Conservation (phyloP, 92 coral and sea anemone genomes). For the Paragorgia papillata region DNA sequence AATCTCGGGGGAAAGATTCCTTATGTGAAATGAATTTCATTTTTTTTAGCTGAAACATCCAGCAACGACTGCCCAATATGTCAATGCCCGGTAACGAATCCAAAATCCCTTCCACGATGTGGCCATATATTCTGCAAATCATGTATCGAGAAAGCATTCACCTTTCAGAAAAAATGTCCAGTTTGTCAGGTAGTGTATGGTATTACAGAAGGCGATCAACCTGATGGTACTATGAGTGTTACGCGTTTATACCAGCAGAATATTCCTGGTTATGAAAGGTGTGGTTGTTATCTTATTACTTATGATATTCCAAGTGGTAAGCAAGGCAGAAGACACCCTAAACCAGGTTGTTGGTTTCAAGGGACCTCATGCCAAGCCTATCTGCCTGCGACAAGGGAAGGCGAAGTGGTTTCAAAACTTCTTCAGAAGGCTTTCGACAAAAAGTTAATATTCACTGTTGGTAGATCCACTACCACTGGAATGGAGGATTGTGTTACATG, state of each 20-base stretch:
- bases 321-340: constrained; percentile 69
- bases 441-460: constrained; percentile 71
- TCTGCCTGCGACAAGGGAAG: constrained; percentile 58
- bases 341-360: constrained; percentile 62
- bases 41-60: not conserved
- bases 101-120: constrained; percentile 55
- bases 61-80: constrained; percentile 62
- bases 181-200: constrained; percentile 68
- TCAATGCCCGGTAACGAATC: constrained; percentile 49
- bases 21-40: no score
- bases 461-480: constrained; percentile 61
- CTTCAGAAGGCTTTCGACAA: constrained; percentile 78
- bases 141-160: constrained; percentile 63
- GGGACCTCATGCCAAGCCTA: constrained; percentile 69
- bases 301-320: constrained; percentile 44
- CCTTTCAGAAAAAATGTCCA: constrained; percentile 60
- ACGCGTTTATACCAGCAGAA: not conserved
- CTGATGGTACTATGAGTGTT: constrained; percentile 65
- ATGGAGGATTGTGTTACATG: constrained; percentile 66
- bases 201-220: constrained; percentile 66
- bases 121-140: constrained; percentile 67
- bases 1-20: no score
- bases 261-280: constrained; percentile 54
- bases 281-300: constrained; percentile 20
- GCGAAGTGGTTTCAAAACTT: constrained; percentile 64